Base-by-base conservation (phyloP, 2,797 vertebrate species). In the Melanotaenia boesemani region DNA sequence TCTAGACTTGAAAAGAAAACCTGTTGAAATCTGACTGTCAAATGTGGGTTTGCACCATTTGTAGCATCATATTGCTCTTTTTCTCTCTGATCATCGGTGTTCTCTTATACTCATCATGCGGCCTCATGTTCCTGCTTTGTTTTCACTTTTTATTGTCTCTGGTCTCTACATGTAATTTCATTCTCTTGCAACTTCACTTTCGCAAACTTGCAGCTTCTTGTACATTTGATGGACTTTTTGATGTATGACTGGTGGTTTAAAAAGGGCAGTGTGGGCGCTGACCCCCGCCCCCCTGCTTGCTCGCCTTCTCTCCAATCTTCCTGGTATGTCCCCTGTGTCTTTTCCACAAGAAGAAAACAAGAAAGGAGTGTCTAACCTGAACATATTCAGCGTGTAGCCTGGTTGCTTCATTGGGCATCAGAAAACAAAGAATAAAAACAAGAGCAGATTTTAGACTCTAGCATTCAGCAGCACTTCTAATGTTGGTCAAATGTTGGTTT, bases 331-430 rank as follows among this genome's bases (percentile, higher is more conserved):
- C 5, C 61, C 70, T 6, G 12, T 28, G 64, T 50, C 63, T 39
- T 54, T 41, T 67, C 81, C 56, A 76, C 62, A 58, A 69, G 72
- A 69, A 76, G 67, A 76, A 77, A 73, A 76, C 67, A 66, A 67
- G 69, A 39, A 63, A 67, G 18, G 41, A 60, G 54, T 61, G 66
- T 55, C 64, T 5, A 26, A 80, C 85, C 76, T 41, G 64, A 67
- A 80, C 80, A 76, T 32, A 74, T 71, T 74, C 78, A 76, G 65
- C 75, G 28, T 59, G 80, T 54, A 30, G 1, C 56, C 18, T 62
- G 1, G n/a, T 0, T 22, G 18, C 32, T 44, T 55, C 63, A 50
- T 36, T 36, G 24, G 52, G 1, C 4, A 54, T 34, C 37, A 69
- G 62, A 72, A 64, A 58, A 41, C 5, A 61, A 54, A 0, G 11